Evolutionary conservation across 2,888 invertebrate genomes (phyloP).

Genomic region (Lepidonotus clava): DNA sequence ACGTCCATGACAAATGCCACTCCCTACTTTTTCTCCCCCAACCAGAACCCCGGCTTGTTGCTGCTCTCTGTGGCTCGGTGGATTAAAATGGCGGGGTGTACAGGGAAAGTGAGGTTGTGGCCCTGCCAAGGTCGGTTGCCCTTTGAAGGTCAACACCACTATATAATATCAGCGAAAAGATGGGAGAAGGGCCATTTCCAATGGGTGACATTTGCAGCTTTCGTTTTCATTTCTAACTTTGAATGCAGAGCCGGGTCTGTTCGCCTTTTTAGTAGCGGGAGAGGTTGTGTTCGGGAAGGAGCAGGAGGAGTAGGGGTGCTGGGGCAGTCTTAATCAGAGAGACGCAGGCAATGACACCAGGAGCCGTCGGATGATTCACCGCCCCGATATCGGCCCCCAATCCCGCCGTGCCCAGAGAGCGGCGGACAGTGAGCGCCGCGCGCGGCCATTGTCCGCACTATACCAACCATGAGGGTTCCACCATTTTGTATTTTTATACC

Average conservation of each 20-base stretch:
- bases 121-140: too few species aligned
- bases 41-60: background rate
- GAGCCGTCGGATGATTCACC: background rate
- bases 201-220: background rate
- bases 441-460: background rate
- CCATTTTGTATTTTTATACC: too few species aligned
- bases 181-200: background rate
- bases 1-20: background rate
- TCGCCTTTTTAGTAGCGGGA: background rate
- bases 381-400: background rate
- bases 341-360: background rate
- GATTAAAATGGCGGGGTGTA: background rate
- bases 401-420: background rate
- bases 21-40: background rate
- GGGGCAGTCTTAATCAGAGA: background rate
- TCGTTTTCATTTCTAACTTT: too few species aligned
- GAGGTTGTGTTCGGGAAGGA: background rate
- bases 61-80: background rate
- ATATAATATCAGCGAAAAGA: background rate
- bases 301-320: background rate
- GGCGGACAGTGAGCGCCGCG: background rate
- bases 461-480: too few species aligned
- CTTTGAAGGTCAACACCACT: background rate
- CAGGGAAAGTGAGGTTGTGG: background rate
- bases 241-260: background rate